These are phyloP conservation scores for Drosophila macrothrix DNA, from an alignment of 2,888 invertebrate species.

Conservation along the genomic window DNA sequence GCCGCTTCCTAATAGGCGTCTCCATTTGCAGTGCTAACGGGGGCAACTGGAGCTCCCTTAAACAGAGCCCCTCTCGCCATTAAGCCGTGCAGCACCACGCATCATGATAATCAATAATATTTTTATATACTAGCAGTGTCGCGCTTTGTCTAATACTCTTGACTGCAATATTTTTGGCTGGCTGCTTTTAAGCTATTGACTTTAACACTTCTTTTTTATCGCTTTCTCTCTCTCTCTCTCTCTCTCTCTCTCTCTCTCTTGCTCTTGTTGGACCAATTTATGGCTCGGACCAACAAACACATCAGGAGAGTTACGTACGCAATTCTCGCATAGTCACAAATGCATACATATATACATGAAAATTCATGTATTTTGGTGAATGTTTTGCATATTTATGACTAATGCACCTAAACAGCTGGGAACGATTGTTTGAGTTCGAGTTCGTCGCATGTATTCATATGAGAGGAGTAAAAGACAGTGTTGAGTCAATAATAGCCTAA, in stretches of 20 bases:
- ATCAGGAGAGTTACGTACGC: not conserved
- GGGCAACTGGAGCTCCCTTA: not conserved
- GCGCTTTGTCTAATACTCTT: slow-evolving; percentile 57
- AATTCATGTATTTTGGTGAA: not conserved
- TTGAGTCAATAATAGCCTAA: not conserved
- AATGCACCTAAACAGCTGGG: not conserved
- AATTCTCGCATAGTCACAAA: not conserved
- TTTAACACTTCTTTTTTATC: not conserved
- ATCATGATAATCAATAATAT: slow-evolving; percentile 59
- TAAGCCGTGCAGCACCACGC: slow-evolving; percentile 12
- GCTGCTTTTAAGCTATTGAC: slow-evolving; percentile 39
- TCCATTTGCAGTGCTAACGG: slow-evolving; percentile 34
- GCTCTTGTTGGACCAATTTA: slow-evolving; percentile 36
- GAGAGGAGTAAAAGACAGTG: too few species aligned
- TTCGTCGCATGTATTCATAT: not conserved
- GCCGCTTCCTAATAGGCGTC: slow-evolving; percentile 55
- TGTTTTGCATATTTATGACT: not conserved
- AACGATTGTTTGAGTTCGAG: not conserved
- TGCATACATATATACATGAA: not conserved
- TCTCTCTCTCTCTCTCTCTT: not conserved
- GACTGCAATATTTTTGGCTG: slow-evolving; percentile 44
- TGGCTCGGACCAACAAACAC: slow-evolving; percentile 7
- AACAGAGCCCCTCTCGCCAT: not conserved
- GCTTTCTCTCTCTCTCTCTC: not conserved
- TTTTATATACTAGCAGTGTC: slow-evolving; percentile 53